Evolutionary conservation across 2,113 vertebrate species (phyloP), one percentile per base, ranked within the genome.

Genomic region (Crotalus helleri): DNA sequence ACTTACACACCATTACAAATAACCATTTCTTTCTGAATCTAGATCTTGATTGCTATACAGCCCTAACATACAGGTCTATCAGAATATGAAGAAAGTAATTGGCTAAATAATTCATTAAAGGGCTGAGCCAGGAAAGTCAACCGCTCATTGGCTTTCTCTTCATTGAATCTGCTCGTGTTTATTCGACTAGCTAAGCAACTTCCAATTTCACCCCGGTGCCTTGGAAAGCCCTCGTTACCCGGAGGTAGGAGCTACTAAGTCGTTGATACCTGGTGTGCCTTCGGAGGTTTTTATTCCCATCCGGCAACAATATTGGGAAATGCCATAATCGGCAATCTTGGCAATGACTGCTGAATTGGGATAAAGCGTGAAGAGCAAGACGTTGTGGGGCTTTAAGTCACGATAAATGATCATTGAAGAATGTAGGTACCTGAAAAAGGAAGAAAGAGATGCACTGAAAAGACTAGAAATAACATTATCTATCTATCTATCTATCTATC

Each of bases 281-380:
- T 99, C 99, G 0, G 99, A 98, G 1, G 98, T 99, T 95, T 99
- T 98, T 92, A 99, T 99, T 5, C 99, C 99, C 99, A 99, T 99
- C 94, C 98, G 97, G 96, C 99, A 99, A 95, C 99, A 99, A 97
- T 99, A 99, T 96, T 99, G 99, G 46, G 99, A 98, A 92, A 99
- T 99, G 87, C 99, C 99, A 0, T 99, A 99, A 96, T 99, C 99
- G 0, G 99, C 99, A 93, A 99, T 99, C 97, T 99, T 99, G 33
- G 99, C 99, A 81, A 99, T 99, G 94, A 99, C 95, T 90, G 99
- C 98, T 1, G 98, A 98, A 88, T 99, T 98, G 8, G 98, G 98
- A 93, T 99, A 99, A 6, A 99, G 97, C 91, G 98, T 99, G 92
- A 99, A 99, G 44, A 99, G 98, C 49, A 99, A 96, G 49, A 99